These are phyloP conservation scores for Zaprionus taronus DNA, from an alignment of 1,140 invertebrate genomes.

Conservation along the genomic window DNA sequence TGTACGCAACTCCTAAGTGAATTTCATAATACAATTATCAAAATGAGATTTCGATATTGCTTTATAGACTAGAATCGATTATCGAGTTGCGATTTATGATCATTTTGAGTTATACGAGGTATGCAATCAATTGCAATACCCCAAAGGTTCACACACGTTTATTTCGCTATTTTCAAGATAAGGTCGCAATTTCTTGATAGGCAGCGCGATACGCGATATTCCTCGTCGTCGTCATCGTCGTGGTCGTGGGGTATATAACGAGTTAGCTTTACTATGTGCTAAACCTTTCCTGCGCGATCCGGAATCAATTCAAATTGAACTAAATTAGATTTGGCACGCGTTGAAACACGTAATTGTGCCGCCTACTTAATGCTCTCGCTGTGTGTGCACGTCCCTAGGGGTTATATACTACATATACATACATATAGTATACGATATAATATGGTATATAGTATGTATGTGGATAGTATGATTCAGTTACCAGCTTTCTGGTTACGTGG, in stretches of 20 bases:
- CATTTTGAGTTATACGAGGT: not conserved
- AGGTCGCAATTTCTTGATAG: constrained; percentile 15
- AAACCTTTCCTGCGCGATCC: constrained; percentile 42
- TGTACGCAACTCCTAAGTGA: not conserved
- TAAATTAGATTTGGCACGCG: constrained; percentile 41
- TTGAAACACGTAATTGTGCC: constrained; percentile 14
- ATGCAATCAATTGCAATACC: not conserved
- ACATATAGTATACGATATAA: not conserved
- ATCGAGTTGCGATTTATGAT: not conserved
- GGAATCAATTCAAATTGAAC: constrained; percentile 37
- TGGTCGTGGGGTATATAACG: not conserved
- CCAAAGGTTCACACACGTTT: constrained; percentile 6
- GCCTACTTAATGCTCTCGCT: constrained; percentile 17
- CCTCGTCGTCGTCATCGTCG: not conserved
- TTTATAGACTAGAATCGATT: not conserved
- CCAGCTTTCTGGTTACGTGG: constrained; percentile 1
- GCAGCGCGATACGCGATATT: constrained; percentile 13
- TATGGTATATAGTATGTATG: not conserved
- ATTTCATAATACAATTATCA: not conserved
- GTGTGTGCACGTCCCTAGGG: not conserved
- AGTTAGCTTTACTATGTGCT: constrained; percentile 11
- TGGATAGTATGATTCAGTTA: not conserved
- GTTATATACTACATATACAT: constrained; percentile 6
- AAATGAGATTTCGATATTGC: not conserved
- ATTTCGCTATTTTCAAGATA: constrained; percentile 10